Conservation (phyloP, 2,888 invertebrate genomes). For the Polymixis flavicincta region DNA sequence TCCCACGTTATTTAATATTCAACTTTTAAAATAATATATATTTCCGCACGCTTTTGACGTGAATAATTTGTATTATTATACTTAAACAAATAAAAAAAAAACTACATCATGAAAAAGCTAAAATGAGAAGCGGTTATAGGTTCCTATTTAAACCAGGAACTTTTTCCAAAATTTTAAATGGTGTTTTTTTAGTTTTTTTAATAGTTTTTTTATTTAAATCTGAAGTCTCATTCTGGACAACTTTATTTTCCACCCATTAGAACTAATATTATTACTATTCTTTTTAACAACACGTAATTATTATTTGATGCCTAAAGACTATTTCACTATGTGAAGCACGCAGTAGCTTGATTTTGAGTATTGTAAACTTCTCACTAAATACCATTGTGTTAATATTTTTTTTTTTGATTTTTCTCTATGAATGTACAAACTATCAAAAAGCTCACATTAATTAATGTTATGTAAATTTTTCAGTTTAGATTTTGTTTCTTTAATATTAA, state of each 20-base stretch:
- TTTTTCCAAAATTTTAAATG: not conserved
- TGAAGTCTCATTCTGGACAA: too few species aligned
- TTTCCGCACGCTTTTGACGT: not conserved
- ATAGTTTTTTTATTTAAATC: not conserved
- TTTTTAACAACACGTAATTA: not conserved
- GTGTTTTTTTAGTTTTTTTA: not conserved
- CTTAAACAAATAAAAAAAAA: not conserved
- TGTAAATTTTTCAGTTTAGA: slow-evolving; percentile 37
- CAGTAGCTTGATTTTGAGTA: not conserved
- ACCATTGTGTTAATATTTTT: slow-evolving; percentile 19
- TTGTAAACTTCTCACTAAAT: not conserved
- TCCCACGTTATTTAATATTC: not conserved
- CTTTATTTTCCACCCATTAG: not conserved
- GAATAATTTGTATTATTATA: not conserved
- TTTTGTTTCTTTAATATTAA: slow-evolving; percentile 58
- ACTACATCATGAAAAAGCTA: not conserved
- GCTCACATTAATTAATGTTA: slow-evolving; percentile 36
- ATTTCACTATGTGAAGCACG: not conserved
- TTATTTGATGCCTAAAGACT: slow-evolving; percentile 27
- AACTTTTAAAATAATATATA: not conserved
- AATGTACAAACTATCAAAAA: slow-evolving; percentile 49
- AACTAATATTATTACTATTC: too few species aligned
- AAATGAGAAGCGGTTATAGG: not conserved
- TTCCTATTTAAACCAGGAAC: not conserved
- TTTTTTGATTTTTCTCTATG: slow-evolving; percentile 25